phyloP scores from a whole-genome alignment of 53 echinoderm and acorn worm genomes.

The Mesocentrotus franciscanus region DNA sequence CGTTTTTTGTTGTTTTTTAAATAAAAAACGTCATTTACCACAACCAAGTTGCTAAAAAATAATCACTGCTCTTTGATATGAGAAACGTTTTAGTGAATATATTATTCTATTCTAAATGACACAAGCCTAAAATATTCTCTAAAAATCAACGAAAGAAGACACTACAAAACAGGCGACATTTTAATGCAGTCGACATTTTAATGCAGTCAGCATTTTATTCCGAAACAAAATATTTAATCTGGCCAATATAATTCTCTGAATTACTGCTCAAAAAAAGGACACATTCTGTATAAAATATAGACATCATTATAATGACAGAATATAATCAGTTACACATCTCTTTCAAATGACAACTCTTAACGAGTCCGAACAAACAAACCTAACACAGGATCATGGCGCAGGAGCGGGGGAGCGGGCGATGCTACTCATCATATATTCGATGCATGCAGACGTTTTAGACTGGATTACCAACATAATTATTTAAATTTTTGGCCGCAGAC shows the following conservation, averaged over 20 bases:
- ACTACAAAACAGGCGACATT: background rate
- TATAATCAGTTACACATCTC: background rate
- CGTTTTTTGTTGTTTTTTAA: too few species aligned
- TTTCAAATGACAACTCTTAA: background rate
- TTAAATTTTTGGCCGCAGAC: too few species aligned
- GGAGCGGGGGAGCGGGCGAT: background rate
- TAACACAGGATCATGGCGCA: background rate
- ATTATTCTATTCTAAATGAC: too few species aligned
- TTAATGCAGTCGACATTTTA: background rate
- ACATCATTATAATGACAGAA: constrained; percentile 20
- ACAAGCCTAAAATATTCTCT: too few species aligned
- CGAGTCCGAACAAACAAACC: background rate
- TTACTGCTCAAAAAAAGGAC: background rate
- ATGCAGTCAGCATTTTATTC: background rate
- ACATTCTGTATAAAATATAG: constrained; percentile 40
- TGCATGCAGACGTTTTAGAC: background rate
- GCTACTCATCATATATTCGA: too few species aligned
- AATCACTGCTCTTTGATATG: too few species aligned
- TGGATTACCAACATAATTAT: too few species aligned
- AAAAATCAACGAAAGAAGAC: background rate
- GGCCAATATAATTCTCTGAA: constrained; percentile 32
- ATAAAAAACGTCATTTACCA: too few species aligned
- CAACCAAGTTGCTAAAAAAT: too few species aligned
- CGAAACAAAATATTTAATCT: constrained; percentile 56
- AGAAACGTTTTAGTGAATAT: too few species aligned